Conservation (phyloP, 2,113 vertebrate species). For the Carassius auratus region DNA sequence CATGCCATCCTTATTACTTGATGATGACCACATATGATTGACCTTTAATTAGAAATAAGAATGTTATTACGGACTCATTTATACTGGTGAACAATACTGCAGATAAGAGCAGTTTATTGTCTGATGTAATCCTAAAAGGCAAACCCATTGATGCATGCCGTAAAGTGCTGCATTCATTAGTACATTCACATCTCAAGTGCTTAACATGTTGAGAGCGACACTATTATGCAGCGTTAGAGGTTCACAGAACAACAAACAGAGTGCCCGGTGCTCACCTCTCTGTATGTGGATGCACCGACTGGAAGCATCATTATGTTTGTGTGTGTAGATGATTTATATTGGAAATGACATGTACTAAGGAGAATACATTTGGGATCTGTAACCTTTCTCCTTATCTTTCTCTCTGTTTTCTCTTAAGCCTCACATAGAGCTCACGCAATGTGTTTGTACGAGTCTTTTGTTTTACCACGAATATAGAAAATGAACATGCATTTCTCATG, state of each 20-base stretch:
- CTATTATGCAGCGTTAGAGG: background rate
- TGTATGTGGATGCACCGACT: background rate
- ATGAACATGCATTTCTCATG: background rate
- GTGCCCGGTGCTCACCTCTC: background rate
- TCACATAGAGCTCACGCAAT: background rate
- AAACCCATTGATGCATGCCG: background rate
- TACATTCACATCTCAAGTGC: constrained; percentile 9
- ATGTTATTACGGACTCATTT: background rate
- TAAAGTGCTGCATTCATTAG: background rate
- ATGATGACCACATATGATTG: constrained; percentile 7
- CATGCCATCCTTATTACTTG: background rate
- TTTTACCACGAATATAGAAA: background rate
- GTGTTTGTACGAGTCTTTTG: background rate
- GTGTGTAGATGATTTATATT: constrained; percentile 49
- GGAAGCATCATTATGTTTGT: background rate
- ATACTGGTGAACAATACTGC: background rate
- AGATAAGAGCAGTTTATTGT: background rate
- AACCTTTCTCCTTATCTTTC: constrained; percentile 19
- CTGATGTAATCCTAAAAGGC: constrained; percentile 7
- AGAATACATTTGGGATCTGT: background rate
- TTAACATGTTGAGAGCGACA: background rate
- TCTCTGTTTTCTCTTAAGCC: background rate
- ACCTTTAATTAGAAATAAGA: background rate
- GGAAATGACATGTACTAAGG: constrained; percentile 42
- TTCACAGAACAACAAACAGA: background rate